Base-by-base conservation (phyloP, 2,113 vertebrate species). In the Hippocampus barbouri region DNA sequence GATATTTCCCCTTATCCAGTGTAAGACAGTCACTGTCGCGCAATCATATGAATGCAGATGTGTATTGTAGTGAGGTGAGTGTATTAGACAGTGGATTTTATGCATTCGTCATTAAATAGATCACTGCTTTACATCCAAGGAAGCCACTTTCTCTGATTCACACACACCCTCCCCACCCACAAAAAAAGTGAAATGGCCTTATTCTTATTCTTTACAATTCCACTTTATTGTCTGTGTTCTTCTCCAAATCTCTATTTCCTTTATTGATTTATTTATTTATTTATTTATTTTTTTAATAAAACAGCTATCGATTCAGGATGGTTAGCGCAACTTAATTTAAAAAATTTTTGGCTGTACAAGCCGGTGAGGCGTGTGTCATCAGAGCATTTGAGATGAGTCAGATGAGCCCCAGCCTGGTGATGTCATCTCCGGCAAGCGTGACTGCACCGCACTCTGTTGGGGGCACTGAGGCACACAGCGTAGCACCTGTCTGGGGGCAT, bases 331-430 rank as follows among this genome's bases (percentile, higher is more conserved):
- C 69, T 82, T 76, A 77, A 77, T 73, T 81, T 54, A 51, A 65
- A 45, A 45, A 43, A 0, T 3, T 34, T 69, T 8, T 63, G 68
- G 20, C 16, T 51, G 0, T 61, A 54, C 77, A 79, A 67, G 0
- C 75, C 84, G 76, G 82, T 82, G 80, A 81, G 84, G 83, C 80
- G 83, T 81, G 83, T 86, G 84, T 85, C 83, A 73, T 78, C 67
- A 71, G 27, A 25, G 73, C 76, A 54, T 23, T 45, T 76, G 66
- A 80, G 88, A 83, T 89, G 91, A 92, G 82, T 91, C 89, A 90
- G 86, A 86, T 76, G 79, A 78, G 87, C 87, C 90, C 86, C 86
- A 90, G 89, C 88, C 83, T 85, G 88, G 85, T 92, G 91, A 92
- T 90, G 89, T 92, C 91, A 92, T 90, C 84, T 79, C 74, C 79